phyloP scores from a whole-genome alignment of 2,113 vertebrate genomes.

The Odontophorus gujanensis region DNA sequence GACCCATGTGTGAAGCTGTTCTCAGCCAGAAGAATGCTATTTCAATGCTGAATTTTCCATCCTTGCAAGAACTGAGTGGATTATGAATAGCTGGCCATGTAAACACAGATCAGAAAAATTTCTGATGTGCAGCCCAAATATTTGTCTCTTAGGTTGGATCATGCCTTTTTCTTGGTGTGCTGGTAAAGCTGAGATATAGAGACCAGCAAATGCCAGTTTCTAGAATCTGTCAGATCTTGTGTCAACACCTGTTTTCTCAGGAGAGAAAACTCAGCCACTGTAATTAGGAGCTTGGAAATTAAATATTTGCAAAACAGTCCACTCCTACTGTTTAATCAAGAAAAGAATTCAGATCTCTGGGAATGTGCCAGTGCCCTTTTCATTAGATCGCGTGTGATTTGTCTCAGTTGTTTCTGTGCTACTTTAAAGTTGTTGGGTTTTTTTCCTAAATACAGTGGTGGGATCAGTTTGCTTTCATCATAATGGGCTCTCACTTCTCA shows the following conservation, averaged over 20 bases:
- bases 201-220: constrained; percentile 60
- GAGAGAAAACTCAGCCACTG: constrained; percentile 58
- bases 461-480: background rate
- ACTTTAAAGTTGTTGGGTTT: background rate
- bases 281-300: constrained; percentile 72
- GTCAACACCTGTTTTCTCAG: constrained; percentile 71
- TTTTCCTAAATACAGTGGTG: background rate
- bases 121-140: constrained; percentile 22
- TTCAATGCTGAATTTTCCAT: constrained; percentile 29
- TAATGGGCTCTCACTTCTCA: background rate
- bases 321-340: constrained; percentile 59
- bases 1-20: constrained; percentile 9
- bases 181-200: constrained; percentile 28
- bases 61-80: background rate
- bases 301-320: constrained; percentile 73
- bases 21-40: background rate
- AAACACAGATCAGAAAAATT: constrained; percentile 22
- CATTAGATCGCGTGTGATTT: background rate
- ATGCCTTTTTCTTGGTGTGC: constrained; percentile 7
- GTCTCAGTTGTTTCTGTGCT: background rate
- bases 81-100: background rate
- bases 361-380: background rate
- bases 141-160: constrained; percentile 15
- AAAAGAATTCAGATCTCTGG: constrained; percentile 15
- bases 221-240: constrained; percentile 68